These are phyloP conservation scores for Drosophila anomalata DNA, from an alignment of 2,888 invertebrate genomes.

Conservation along the genomic window DNA sequence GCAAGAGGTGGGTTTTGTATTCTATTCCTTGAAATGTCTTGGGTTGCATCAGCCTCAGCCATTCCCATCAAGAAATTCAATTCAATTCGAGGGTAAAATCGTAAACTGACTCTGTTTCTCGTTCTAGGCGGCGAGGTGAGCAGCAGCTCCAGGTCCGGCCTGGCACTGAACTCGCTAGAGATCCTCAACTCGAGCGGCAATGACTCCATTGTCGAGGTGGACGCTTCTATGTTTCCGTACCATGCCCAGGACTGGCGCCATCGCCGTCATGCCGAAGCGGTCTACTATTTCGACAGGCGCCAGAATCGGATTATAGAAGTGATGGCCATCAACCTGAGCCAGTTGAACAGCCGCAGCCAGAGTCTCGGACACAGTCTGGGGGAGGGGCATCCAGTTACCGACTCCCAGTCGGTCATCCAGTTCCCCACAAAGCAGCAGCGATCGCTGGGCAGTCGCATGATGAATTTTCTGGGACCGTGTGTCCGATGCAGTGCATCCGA, in stretches of 20 bases:
- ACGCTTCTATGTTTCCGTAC: constrained; percentile 50
- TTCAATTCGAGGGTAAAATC: too few species aligned
- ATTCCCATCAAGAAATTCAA: too few species aligned
- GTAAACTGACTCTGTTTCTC: not conserved
- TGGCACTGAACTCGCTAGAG: constrained; percentile 42
- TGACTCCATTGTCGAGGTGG: constrained; percentile 80
- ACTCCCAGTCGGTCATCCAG: not conserved
- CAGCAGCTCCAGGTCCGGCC: constrained; percentile 7
- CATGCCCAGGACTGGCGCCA: constrained; percentile 6
- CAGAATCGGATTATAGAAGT: constrained; percentile 54
- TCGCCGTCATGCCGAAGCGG: constrained; percentile 26
- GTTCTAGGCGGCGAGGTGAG: not conserved
- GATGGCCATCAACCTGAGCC: constrained; percentile 18
- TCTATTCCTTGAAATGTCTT: too few species aligned
- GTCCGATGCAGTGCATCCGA: constrained; percentile 67
- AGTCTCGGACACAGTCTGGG: not conserved
- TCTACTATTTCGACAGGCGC: constrained; percentile 56
- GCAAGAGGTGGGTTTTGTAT: too few species aligned
- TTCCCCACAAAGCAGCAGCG: constrained; percentile 45
- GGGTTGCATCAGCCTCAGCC: too few species aligned
- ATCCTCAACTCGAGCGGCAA: constrained; percentile 69
- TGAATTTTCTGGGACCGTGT: constrained; percentile 77
- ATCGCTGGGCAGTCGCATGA: constrained; percentile 65
- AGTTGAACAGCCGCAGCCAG: constrained; percentile 6
- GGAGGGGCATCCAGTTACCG: not conserved